phyloP scores from a whole-genome alignment of 2,113 vertebrate species.

The Numenius arquata region DNA sequence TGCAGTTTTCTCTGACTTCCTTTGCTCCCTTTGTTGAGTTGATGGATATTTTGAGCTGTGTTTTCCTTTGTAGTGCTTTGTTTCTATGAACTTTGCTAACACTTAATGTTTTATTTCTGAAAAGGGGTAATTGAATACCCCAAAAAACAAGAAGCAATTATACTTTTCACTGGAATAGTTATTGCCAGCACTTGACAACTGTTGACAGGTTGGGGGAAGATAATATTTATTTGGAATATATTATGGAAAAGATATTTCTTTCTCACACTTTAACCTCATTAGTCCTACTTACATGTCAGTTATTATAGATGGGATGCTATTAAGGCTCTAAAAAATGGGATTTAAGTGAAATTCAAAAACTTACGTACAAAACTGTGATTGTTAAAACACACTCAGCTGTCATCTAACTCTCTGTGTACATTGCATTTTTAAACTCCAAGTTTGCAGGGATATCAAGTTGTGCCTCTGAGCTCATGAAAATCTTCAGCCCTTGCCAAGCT shows the following conservation, averaged over 20 bases:
- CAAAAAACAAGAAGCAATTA: neutral
- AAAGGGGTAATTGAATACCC: neutral
- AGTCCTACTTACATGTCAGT: neutral
- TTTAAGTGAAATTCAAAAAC: neutral
- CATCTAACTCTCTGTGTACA: neutral
- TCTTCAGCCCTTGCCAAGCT: neutral
- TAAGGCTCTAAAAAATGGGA: neutral
- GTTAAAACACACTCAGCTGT: neutral
- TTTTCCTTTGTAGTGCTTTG: neutral
- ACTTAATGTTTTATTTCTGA: neutral
- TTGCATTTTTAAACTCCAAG: neutral
- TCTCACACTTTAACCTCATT: neutral
- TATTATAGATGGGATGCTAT: neutral
- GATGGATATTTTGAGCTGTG: neutral
- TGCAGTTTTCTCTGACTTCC: neutral
- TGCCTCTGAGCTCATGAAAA: neutral
- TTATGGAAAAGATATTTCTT: neutral
- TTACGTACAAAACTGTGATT: neutral
- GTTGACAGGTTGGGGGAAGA: neutral
- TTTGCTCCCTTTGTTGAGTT: neutral
- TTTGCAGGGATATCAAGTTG: neutral
- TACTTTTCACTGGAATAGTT: neutral
- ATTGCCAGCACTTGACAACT: neutral
- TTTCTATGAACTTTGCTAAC: neutral
- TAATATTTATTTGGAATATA: neutral